phyloP scores from a whole-genome alignment of 2,888 invertebrate species.

The Cylindroiulus punctatus region DNA sequence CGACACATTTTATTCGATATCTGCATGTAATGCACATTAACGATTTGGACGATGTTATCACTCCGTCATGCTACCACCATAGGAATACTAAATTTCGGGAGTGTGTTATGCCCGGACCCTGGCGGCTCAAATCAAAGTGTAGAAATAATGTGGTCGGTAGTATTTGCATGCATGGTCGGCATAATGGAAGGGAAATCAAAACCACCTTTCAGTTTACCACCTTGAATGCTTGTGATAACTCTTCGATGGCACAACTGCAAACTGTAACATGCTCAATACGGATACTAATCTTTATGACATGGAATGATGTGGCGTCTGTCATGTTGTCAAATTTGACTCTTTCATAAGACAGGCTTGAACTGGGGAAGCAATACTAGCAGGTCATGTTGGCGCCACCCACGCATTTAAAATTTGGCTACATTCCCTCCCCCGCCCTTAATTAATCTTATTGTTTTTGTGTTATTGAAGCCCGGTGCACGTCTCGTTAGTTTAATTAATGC shows the following conservation, averaged over 20 bases:
- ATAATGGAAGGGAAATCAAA: no score
- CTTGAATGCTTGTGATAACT: no score
- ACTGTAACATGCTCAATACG: background rate
- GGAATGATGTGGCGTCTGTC: background rate
- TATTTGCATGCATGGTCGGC: no score
- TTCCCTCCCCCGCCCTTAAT: slow-evolving; percentile 24
- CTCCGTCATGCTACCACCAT: no score
- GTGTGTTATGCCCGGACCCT: no score
- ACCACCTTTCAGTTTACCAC: no score
- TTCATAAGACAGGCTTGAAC: background rate
- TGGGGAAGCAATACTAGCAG: background rate
- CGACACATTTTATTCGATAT: no score
- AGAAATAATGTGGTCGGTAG: no score
- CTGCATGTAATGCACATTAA: no score
- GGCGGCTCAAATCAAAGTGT: no score
- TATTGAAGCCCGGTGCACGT: background rate
- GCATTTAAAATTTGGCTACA: background rate
- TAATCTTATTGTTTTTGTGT: background rate
- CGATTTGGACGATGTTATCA: no score
- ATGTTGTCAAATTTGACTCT: background rate
- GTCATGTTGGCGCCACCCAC: background rate
- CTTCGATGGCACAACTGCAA: background rate
- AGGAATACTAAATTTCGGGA: no score
- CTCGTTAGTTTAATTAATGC: background rate
- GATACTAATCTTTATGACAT: background rate